Conservation (phyloP, 35 echinoderm and acorn worm species). For the Stichopus chloronotus region DNA sequence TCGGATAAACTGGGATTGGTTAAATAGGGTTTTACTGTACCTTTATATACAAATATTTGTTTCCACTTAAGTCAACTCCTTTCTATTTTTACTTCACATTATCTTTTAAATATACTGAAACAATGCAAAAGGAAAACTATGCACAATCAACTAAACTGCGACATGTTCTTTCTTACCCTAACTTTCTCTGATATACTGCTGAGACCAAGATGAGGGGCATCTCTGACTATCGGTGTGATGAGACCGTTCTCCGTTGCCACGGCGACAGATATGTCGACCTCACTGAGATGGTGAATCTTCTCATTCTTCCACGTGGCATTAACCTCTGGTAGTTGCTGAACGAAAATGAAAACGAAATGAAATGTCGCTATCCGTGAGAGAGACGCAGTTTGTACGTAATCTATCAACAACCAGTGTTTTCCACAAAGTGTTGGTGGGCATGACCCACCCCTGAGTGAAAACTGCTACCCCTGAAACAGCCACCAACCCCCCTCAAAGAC, state of each 20-base stretch:
- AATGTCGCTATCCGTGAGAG: not conserved
- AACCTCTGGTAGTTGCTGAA: slow-evolving; percentile 84
- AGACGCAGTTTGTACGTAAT: not conserved
- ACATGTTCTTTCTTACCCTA: slow-evolving; percentile 64
- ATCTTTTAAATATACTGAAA: too few relatives aligned
- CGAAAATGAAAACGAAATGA: slow-evolving; percentile 18
- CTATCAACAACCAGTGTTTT: too few relatives aligned
- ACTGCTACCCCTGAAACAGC: too few relatives aligned
- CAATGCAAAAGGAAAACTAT: too few relatives aligned
- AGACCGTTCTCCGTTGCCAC: slow-evolving; percentile 96
- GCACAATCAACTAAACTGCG: not conserved
- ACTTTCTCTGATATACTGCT: slow-evolving; percentile 75
- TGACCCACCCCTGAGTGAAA: too few relatives aligned
- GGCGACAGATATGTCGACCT: slow-evolving; percentile 93
- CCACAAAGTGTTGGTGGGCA: too few relatives aligned
- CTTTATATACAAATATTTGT: too few relatives aligned
- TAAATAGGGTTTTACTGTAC: too few relatives aligned
- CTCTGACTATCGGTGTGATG: slow-evolving; percentile 90
- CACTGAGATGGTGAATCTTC: slow-evolving; percentile 25
- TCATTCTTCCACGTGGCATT: slow-evolving; percentile 79
- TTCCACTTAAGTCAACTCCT: too few relatives aligned
- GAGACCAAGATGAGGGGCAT: slow-evolving; percentile 72
- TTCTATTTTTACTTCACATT: too few relatives aligned
- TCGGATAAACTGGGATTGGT: too few relatives aligned
- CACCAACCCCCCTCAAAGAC: too few relatives aligned